A percentile compares a stretch with the other conserved stretches of the same genome.
These are phyloP conservation scores for Nomada ruficornis DNA, from an alignment of 2,888 invertebrate species.

Conservation along the genomic window DNA sequence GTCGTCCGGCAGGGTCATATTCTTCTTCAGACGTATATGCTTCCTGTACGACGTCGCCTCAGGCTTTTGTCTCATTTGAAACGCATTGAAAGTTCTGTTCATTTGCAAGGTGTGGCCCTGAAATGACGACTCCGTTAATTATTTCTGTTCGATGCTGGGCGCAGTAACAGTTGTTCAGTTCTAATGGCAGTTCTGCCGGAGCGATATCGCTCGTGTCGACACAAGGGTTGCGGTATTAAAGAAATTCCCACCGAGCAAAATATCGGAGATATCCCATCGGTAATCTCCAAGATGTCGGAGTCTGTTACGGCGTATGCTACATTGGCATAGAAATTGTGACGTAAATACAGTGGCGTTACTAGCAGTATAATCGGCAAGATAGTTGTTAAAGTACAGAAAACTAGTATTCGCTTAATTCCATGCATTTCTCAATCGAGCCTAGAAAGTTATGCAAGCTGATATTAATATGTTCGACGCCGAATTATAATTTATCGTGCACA, in stretches of 20 bases:
- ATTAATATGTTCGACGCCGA: neutral
- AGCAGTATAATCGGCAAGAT: conserved; percentile 91
- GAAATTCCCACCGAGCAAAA: conserved; percentile 87
- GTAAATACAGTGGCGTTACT: conserved; percentile 91
- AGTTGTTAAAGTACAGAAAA: conserved; percentile 91
- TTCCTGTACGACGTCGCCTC: conserved; percentile 89
- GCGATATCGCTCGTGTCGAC: no score
- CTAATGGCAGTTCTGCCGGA: neutral
- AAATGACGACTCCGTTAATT: conserved; percentile 35
- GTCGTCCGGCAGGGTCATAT: conserved; percentile 93
- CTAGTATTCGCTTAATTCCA: conserved; percentile 91
- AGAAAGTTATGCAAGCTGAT: neutral
- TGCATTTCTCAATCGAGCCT: conserved; percentile 87
- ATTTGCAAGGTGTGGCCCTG: conserved; percentile 91
- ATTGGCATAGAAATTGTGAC: conserved; percentile 91
- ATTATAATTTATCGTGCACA: no score
- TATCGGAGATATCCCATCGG: conserved; percentile 92
- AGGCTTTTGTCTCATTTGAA: conserved; percentile 90
- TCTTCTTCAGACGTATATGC: conserved; percentile 91
- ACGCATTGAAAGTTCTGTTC: conserved; percentile 90
- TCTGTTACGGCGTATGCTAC: conserved; percentile 92
- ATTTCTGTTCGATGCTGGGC: neutral
- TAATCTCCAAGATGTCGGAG: conserved; percentile 93
- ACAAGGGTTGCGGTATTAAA: neutral
- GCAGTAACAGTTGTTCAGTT: neutral